Base-by-base conservation (phyloP, 1,140 invertebrate species). In the Popillia japonica region DNA sequence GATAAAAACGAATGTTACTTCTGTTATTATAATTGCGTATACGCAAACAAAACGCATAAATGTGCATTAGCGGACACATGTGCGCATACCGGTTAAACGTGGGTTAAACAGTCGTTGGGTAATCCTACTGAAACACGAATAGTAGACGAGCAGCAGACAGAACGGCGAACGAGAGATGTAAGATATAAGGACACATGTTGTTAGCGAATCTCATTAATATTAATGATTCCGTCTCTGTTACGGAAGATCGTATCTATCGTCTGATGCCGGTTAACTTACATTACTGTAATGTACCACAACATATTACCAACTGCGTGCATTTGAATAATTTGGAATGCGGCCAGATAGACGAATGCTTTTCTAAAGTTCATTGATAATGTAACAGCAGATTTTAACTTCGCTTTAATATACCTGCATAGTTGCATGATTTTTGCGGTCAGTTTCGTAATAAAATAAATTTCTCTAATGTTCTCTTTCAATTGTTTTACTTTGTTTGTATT, bases 201-300 rank as follows among this genome's bases (percentile, higher is more conserved):
- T 68, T 68, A 68, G 61, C 61, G 27, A 34, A 68, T 68, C 61
- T 68, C 61, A 68, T 68, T 68, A 68, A 68, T 68, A 68, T 68
- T 68, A 68, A 68, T 68, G 61, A 34, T 20, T 68, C 20, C 27
- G 61, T 68, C 61, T 34, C 61, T 68, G 22, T 22, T 34, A 68
- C 17, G 22, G 61, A 68, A 68, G 61, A 68, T 68, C 61, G 61
- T 68, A 68, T 68, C 61, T 68, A 68, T 68, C 61, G 6, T 27
- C 8, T 68, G 27, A 23, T 68, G 48, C 14, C 14, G 27, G 27
- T 22, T 17, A 22, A 68, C 61, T 68, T 34, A 68, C 20, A 48
- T 48, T 10, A 22, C 48, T 22, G 61, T 34, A 68, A 7, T 27
- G 22, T 68, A 68, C 8, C 27, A 68, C 27, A 27, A 68, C 9